Evolutionary conservation across 2,797 vertebrate genomes (phyloP).

Genomic region (Phrynocephalus guinanensis): DNA sequence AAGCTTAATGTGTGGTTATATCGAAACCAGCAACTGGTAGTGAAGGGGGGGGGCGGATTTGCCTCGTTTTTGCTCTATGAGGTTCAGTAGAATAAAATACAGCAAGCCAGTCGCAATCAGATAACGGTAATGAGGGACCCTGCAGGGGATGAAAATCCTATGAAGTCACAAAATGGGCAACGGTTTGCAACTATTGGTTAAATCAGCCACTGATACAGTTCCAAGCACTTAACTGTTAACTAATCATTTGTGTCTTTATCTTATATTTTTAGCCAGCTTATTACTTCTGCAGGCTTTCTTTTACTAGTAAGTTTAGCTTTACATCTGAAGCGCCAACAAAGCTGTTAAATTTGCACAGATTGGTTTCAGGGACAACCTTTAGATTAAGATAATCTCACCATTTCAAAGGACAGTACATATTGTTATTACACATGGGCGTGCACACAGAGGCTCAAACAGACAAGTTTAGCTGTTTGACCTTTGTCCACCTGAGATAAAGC

Average conservation of each 20-base stretch:
- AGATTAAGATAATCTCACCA: constrained; percentile 49
- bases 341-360: constrained; percentile 63
- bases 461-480: neutral
- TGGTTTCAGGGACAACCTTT: constrained; percentile 61
- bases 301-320: constrained; percentile 67
- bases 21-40: constrained; percentile 6
- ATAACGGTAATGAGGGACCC: constrained; percentile 17
- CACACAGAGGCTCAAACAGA: neutral
- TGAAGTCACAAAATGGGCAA: neutral
- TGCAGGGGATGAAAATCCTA: neutral
- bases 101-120: neutral
- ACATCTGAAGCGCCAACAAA: constrained; percentile 58
- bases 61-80: neutral
- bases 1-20: neutral
- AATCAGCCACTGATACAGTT: constrained; percentile 30
- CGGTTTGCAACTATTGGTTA: constrained; percentile 35
- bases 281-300: constrained; percentile 48
- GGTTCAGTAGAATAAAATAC: neutral
- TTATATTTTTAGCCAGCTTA: constrained; percentile 61
- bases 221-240: constrained; percentile 37
- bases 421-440: neutral
- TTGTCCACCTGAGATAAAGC: constrained; percentile 31
- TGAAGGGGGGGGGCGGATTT: neutral
- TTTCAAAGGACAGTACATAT: constrained; percentile 58
- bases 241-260: constrained; percentile 45